Conservation (phyloP, 2,797 vertebrate genomes). For the Leptatherina wallacei region DNA sequence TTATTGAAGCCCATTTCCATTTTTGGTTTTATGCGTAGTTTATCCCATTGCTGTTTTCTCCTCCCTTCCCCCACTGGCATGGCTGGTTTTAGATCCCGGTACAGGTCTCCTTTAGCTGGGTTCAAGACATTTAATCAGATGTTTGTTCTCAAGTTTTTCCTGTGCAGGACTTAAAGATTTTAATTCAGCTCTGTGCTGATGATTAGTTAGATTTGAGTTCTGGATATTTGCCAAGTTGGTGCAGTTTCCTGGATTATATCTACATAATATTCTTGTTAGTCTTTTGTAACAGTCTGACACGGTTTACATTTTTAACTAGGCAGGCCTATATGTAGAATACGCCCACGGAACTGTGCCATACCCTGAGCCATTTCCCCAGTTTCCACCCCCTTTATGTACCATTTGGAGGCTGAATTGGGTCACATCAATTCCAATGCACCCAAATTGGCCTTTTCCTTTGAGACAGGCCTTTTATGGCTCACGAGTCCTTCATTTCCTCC, state of each 20-base stretch:
- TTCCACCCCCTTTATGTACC: constrained; percentile 69
- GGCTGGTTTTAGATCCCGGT: constrained; percentile 66
- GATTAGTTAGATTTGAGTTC: constrained; percentile 11
- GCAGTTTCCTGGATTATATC: background rate
- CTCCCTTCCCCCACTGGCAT: constrained; percentile 71
- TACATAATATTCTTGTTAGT: constrained; percentile 10
- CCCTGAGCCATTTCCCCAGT: constrained; percentile 69
- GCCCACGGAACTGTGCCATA: constrained; percentile 62
- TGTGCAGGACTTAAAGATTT: background rate
- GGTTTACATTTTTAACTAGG: constrained; percentile 57
- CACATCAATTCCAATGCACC: constrained; percentile 67
- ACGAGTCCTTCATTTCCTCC: constrained; percentile 67
- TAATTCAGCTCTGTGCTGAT: background rate
- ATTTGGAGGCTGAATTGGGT: constrained; percentile 77
- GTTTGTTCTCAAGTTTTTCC: background rate
- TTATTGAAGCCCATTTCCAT: constrained; percentile 85
- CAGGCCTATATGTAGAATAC: constrained; percentile 53
- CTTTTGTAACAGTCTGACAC: constrained; percentile 49
- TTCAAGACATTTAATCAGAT: constrained; percentile 24
- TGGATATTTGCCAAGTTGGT: background rate
- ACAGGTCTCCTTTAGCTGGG: constrained; percentile 42
- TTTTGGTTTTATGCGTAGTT: constrained; percentile 80
- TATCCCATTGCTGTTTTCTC: constrained; percentile 76
- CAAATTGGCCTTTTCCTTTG: constrained; percentile 78
- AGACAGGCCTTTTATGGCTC: constrained; percentile 77